Percentiles rank a stretch among this genome's conserved stretches.
Conservation (phyloP, 2,888 invertebrate species). For the Onthophagus sagittarius region DNA sequence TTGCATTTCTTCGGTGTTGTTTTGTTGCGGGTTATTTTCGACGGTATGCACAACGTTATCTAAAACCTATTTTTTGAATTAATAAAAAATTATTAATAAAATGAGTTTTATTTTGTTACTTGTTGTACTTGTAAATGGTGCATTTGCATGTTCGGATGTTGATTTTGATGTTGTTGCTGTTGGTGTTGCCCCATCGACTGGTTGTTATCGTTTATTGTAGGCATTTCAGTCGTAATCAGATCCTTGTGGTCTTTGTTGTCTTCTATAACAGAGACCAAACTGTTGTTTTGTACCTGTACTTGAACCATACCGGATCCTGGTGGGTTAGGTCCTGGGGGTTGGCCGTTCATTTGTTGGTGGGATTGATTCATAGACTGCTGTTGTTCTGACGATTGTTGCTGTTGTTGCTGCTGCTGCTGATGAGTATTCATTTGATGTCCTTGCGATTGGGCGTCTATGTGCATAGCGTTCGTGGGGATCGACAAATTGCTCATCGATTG, state of each 20-base stretch:
- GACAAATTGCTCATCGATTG: conserved; percentile 46
- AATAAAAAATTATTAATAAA: background rate
- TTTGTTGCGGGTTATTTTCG: conserved; percentile 53
- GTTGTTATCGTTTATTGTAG: conserved; percentile 52
- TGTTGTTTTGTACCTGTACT: conserved; percentile 49
- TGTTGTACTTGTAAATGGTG: conserved; percentile 50
- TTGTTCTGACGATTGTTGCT: conserved; percentile 32
- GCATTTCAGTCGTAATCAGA: conserved; percentile 40
- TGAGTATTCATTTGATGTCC: conserved; percentile 29
- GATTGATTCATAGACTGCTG: conserved; percentile 36
- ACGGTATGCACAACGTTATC: conserved; percentile 48
- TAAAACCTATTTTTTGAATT: conserved; percentile 52
- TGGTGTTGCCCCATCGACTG: conserved; percentile 47
- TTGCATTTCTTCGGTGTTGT: conserved; percentile 54
- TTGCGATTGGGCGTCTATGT: conserved; percentile 39
- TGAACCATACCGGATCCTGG: conserved; percentile 46
- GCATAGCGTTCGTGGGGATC: conserved; percentile 45
- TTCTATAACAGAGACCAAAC: conserved; percentile 48
- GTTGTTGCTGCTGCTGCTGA: background rate
- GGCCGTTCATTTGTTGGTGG: conserved; percentile 35
- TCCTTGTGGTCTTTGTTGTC: conserved; percentile 47
- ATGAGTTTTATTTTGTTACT: background rate
- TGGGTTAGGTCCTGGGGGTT: conserved; percentile 42
- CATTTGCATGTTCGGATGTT: conserved; percentile 31
- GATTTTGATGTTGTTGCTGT: conserved; percentile 36